Evolutionary conservation across 2,113 vertebrate genomes (phyloP).

Genomic region (Phalacrocorax aristotelis): DNA sequence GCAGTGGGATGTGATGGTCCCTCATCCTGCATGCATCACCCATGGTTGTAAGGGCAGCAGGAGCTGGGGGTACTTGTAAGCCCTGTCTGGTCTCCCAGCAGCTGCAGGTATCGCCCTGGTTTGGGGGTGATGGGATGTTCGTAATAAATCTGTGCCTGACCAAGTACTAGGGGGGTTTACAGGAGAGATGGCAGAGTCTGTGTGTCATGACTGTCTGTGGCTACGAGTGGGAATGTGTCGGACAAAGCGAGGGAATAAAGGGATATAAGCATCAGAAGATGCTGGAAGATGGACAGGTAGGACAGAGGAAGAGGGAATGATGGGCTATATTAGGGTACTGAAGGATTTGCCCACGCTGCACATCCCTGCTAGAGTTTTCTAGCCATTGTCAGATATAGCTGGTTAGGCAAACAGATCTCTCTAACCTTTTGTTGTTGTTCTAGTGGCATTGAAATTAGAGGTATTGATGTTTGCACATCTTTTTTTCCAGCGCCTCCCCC

Average conservation of each 20-base stretch:
- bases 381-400: background rate
- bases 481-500: background rate
- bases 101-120: accelerated
- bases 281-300: background rate
- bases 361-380: background rate
- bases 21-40: accelerated
- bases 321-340: background rate
- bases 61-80: background rate
- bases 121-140: background rate
- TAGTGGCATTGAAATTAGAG: background rate
- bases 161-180: background rate
- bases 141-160: background rate
- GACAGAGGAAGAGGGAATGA: background rate
- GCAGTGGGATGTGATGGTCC: background rate
- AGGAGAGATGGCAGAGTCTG: background rate
- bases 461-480: background rate
- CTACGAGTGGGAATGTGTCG: background rate
- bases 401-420: background rate
- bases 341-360: background rate
- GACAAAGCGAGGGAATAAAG: background rate
- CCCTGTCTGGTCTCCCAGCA: background rate
- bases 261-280: background rate
- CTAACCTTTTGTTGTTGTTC: background rate
- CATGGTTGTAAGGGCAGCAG: background rate
- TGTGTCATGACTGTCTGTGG: background rate